These are phyloP conservation scores for Mayetiola destructor DNA, from an alignment of 2,888 invertebrate species.

Conservation along the genomic window DNA sequence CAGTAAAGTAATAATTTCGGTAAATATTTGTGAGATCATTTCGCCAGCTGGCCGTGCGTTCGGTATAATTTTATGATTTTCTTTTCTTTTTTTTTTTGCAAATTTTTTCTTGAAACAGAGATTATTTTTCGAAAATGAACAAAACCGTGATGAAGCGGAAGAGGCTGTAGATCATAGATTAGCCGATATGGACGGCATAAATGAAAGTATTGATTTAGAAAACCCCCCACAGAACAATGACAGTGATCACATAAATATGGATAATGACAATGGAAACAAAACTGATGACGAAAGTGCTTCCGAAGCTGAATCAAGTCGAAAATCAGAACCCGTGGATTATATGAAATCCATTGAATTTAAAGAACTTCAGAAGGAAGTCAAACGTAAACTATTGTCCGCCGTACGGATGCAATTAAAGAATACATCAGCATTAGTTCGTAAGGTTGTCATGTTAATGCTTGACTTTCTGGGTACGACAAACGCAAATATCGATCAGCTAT, in stretches of 20 bases:
- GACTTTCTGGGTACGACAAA: conserved; percentile 28
- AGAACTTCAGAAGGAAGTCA: neutral
- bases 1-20: conserved; percentile 27
- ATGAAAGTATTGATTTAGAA: conserved; percentile 3
- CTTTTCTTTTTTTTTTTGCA: neutral
- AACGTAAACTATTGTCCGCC: neutral
- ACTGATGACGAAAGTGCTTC: neutral
- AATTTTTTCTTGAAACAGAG: neutral
- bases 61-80: neutral
- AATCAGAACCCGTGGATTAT: neutral
- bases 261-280: neutral
- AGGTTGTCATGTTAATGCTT: conserved; percentile 27
- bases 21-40: conserved; percentile 25
- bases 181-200: conserved; percentile 2
- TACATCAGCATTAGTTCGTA: conserved; percentile 25
- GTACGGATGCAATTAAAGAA: conserved; percentile 20
- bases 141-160: neutral
- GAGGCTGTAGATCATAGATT: too few relatives aligned
- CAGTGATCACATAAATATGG: neutral
- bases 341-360: conserved; percentile 1
- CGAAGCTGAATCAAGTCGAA: neutral
- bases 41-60: neutral
- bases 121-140: neutral
- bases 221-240: neutral
- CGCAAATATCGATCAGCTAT: conserved; percentile 18